Percentiles rank a stretch among this genome's conserved stretches.
phyloP scores from a whole-genome alignment of 1,140 invertebrate species.

The Anoplophora glabripennis region DNA sequence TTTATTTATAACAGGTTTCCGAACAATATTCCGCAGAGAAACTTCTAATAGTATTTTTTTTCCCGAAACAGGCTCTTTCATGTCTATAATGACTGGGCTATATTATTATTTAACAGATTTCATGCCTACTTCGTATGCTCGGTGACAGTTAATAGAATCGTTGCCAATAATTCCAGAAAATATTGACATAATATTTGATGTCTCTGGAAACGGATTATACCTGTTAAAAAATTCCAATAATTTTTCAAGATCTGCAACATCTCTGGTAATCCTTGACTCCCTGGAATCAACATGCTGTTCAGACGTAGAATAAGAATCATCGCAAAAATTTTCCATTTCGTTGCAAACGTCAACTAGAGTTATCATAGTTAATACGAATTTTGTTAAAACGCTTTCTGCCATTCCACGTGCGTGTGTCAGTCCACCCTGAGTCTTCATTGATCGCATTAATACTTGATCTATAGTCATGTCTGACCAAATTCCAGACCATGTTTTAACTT shows the following conservation, averaged over 20 bases:
- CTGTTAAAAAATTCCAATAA: constrained; percentile 7
- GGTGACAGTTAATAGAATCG: constrained; percentile 2
- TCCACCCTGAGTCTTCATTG: neutral
- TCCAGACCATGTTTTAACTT: too few relatives aligned
- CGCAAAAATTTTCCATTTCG: constrained; percentile 16
- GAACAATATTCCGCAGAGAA: too few relatives aligned
- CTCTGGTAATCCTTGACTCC: constrained; percentile 12
- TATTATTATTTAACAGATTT: constrained; percentile 13
- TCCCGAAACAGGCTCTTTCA: too few relatives aligned
- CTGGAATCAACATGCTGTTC: constrained; percentile 14
- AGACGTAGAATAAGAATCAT: constrained; percentile 10
- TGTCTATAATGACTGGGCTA: too few relatives aligned
- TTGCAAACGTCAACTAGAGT: constrained; percentile 13
- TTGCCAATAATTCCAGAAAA: constrained; percentile 15
- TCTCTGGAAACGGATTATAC: constrained; percentile 16
- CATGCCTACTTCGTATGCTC: constrained; percentile 10
- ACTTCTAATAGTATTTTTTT: too few relatives aligned
- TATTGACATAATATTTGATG: constrained; percentile 12
- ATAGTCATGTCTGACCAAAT: too few relatives aligned
- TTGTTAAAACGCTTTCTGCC: constrained; percentile 16
- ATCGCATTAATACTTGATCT: neutral
- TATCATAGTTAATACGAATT: constrained; percentile 16
- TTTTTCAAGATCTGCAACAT: constrained; percentile 4
- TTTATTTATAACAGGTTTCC: too few relatives aligned
- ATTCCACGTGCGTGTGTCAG: neutral